These are phyloP conservation scores for Odontesthes bonariensis DNA, from an alignment of 2,113 vertebrate genomes.

Conservation along the genomic window DNA sequence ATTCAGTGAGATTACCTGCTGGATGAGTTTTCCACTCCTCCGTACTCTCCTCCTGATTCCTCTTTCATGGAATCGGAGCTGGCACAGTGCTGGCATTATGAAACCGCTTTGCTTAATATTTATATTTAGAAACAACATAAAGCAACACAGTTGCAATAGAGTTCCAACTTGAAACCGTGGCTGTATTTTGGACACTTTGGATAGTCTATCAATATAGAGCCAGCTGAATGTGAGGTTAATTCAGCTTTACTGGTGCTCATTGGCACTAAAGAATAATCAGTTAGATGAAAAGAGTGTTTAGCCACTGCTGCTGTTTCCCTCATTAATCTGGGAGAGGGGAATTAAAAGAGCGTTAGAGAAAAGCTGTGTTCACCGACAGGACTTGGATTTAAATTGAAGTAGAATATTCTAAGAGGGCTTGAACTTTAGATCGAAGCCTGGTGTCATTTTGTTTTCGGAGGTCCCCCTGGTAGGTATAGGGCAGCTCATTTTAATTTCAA, in stretches of 20 bases:
- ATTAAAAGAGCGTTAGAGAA: slow-evolving; percentile 44
- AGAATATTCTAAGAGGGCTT: slow-evolving; percentile 7
- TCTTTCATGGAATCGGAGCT: slow-evolving; percentile 25
- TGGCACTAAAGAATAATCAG: slow-evolving; percentile 49
- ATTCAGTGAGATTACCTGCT: slow-evolving; percentile 54
- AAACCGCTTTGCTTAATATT: slow-evolving; percentile 35
- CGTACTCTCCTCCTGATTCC: neutral
- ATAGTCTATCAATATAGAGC: slow-evolving; percentile 27
- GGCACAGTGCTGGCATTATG: slow-evolving; percentile 28
- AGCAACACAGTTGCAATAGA: slow-evolving; percentile 12
- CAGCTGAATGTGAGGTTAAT: slow-evolving; percentile 49
- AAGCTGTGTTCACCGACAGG: slow-evolving; percentile 32
- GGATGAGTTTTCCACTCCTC: slow-evolving; percentile 48
- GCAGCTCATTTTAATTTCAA: neutral
- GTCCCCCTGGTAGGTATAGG: neutral
- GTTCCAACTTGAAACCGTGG: slow-evolving; percentile 2
- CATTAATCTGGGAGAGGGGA: slow-evolving; percentile 54
- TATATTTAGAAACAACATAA: slow-evolving; percentile 49
- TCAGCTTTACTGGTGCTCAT: slow-evolving; percentile 49
- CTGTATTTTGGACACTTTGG: slow-evolving; percentile 26
- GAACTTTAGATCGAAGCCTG: slow-evolving; percentile 15
- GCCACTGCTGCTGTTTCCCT: slow-evolving; percentile 22
- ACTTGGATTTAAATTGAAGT: slow-evolving; percentile 43
- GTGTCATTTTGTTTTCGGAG: neutral
- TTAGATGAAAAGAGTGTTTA: slow-evolving; percentile 35